A percentile compares a stretch with the other conserved stretches of the same genome.
Evolutionary conservation across 2,113 vertebrate species (phyloP).

Genomic region (Manacus vitellinus): DNA sequence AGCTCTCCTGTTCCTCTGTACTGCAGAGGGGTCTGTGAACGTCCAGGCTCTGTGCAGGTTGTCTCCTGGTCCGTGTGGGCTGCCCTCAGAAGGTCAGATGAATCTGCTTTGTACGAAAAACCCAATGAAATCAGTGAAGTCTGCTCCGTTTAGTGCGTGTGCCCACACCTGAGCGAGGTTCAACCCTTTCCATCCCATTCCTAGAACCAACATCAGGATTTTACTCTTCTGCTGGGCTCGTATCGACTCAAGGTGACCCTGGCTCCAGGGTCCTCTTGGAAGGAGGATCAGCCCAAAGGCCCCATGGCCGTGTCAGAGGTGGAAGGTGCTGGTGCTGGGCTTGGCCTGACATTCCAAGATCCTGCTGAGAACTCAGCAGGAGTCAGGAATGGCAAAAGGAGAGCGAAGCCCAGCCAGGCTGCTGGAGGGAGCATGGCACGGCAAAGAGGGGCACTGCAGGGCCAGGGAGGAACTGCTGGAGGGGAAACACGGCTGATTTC

Average conservation of each 20-base stretch:
- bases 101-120: background rate
- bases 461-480: background rate
- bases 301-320: accelerated
- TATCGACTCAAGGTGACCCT: background rate
- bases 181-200: background rate
- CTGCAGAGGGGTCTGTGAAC: background rate
- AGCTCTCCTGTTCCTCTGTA: background rate
- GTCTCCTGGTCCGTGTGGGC: accelerated
- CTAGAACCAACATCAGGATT: background rate
- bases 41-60: background rate
- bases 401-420: background rate
- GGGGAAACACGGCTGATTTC: background rate
- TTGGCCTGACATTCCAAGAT: background rate
- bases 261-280: background rate
- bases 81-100: background rate
- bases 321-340: background rate
- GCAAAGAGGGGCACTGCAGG: background rate
- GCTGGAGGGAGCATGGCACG: background rate
- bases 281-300: background rate
- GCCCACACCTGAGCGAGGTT: background rate
- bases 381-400: background rate
- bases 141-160: accelerated
- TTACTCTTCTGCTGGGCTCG: background rate
- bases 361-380: background rate
- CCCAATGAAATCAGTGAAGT: accelerated